Conservation (phyloP, 2,888 invertebrate genomes). For the Mimumesa dahlbomi region DNA sequence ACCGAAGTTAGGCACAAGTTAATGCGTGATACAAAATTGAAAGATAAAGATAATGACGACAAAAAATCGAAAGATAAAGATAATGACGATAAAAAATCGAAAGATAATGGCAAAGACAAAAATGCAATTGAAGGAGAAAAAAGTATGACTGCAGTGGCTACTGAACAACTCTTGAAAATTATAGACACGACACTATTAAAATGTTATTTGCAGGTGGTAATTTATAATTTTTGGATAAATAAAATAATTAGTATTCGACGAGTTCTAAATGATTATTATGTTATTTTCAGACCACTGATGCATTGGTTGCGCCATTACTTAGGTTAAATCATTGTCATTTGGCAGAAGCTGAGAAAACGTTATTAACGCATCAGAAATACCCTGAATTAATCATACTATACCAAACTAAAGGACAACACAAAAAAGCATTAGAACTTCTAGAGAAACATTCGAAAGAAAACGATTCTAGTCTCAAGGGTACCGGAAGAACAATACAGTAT, state of each 20-base stretch:
- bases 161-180: slow-evolving; percentile 89
- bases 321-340: slow-evolving; percentile 95
- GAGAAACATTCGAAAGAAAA: slow-evolving; percentile 88
- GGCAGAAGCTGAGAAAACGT: slow-evolving; percentile 94
- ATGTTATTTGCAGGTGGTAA: slow-evolving; percentile 93
- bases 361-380: slow-evolving; percentile 93
- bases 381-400: slow-evolving; percentile 97
- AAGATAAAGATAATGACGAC: slow-evolving; percentile 77
- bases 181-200: slow-evolving; percentile 98
- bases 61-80: slow-evolving; percentile 74
- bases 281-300: slow-evolving; percentile 98
- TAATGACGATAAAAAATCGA: slow-evolving; percentile 75
- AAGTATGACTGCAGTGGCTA: slow-evolving; percentile 80
- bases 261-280: no score
- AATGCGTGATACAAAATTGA: slow-evolving; percentile 78
- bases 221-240: no score
- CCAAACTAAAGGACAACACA: slow-evolving; percentile 95
- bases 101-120: slow-evolving; percentile 71
- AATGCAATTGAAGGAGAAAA: slow-evolving; percentile 64
- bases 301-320: slow-evolving; percentile 93
- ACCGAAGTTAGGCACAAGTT: slow-evolving; percentile 87
- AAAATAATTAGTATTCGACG: no score
- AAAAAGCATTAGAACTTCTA: slow-evolving; percentile 93
- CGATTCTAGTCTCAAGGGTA: slow-evolving; percentile 89
- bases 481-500: slow-evolving; percentile 93